A percentile compares a stretch with the other conserved stretches of the same genome.
phyloP scores from a whole-genome alignment of 2,888 invertebrate genomes.

The Lysandra bellargus region DNA sequence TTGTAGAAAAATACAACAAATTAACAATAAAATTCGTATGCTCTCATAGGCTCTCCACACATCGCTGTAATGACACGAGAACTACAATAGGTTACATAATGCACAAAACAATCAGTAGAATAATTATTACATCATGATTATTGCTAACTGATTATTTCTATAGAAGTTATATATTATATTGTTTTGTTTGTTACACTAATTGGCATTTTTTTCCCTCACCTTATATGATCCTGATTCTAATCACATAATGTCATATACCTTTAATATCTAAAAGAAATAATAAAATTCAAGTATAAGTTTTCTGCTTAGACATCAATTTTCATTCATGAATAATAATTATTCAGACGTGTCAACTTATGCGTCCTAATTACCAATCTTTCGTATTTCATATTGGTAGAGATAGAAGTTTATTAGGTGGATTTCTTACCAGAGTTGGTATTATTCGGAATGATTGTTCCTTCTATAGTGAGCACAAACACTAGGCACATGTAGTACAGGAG shows the following conservation, averaged over 20 bases:
- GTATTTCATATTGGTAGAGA: not conserved
- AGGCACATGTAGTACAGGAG: conserved; percentile 14
- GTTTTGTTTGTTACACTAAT: not conserved
- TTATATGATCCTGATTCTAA: too few species aligned
- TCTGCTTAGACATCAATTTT: not conserved
- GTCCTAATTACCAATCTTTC: not conserved
- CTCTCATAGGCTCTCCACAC: too few species aligned
- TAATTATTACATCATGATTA: not conserved
- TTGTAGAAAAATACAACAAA: too few species aligned
- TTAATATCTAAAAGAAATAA: too few species aligned
- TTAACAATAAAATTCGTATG: too few species aligned
- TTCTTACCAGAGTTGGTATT: conserved; percentile 7
- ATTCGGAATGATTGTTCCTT: not conserved
- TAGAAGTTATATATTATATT: not conserved
- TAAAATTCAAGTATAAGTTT: too few species aligned
- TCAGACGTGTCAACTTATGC: not conserved
- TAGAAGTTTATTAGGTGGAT: not conserved
- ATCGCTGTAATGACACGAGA: not conserved
- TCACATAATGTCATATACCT: too few species aligned
- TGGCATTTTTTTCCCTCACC: too few species aligned
- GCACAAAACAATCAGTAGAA: not conserved
- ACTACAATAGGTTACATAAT: not conserved
- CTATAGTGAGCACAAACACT: not conserved
- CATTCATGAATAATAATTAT: not conserved
- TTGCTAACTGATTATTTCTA: not conserved